Evolutionary conservation across 1,140 invertebrate species (phyloP).

Genomic region (Reticulitermes speratus): DNA sequence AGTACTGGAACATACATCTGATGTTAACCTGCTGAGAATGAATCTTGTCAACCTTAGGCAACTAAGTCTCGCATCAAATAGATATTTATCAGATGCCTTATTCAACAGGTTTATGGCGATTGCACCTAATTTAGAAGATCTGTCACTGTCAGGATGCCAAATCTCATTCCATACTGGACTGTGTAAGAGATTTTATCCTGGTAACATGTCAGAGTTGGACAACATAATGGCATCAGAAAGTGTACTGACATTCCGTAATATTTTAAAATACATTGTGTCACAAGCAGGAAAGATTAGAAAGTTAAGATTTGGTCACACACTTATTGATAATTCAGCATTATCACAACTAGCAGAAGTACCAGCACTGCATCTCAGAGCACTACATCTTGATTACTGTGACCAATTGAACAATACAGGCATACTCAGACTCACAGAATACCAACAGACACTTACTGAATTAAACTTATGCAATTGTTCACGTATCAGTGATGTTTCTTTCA

Average conservation of each 20-base stretch:
- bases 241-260: conserved; percentile 67
- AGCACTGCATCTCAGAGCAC: conserved; percentile 54
- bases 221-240: conserved; percentile 59
- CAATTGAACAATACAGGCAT: conserved; percentile 65
- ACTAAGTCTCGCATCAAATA: conserved; percentile 62
- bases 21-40: conserved; percentile 50
- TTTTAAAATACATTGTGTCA: conserved; percentile 57
- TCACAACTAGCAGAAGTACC: conserved; percentile 53
- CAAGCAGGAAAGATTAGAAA: conserved; percentile 56
- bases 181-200: conserved; percentile 64
- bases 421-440: conserved; percentile 53
- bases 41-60: conserved; percentile 57
- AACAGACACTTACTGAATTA: conserved; percentile 57
- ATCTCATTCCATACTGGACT: conserved; percentile 68
- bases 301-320: conserved; percentile 63
- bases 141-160: conserved; percentile 63
- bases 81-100: conserved; percentile 69
- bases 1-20: conserved; percentile 58
- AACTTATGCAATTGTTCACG: conserved; percentile 63
- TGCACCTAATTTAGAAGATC: conserved; percentile 56
- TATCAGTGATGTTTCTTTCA: conserved; percentile 61
- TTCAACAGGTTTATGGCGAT: conserved; percentile 64
- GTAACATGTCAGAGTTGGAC: conserved; percentile 40
- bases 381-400: conserved; percentile 61
- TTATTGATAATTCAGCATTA: conserved; percentile 63